Evolutionary conservation across 2,888 invertebrate species (phyloP).

Genomic region (Amblyjoppa fuscipennis): DNA sequence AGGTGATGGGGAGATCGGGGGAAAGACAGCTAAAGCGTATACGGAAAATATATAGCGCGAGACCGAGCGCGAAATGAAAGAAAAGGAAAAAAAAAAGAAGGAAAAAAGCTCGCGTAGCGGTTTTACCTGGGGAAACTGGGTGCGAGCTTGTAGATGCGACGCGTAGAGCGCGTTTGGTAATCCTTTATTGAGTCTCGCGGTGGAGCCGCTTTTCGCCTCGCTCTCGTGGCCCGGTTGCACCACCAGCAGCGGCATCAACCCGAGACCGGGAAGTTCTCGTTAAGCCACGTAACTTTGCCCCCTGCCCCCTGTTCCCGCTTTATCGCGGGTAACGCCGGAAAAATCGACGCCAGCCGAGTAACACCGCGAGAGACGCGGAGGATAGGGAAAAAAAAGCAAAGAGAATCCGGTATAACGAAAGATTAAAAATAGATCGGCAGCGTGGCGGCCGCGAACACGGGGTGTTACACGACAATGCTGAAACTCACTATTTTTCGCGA

Average conservation of each 20-base stretch:
- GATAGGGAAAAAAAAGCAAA: background rate
- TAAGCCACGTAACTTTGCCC: slow-evolving; percentile 37
- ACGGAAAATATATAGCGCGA: slow-evolving; percentile 7
- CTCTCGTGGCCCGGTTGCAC: slow-evolving; percentile 30
- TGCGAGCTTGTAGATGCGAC: slow-evolving; percentile 31
- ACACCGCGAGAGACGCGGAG: slow-evolving; percentile 1
- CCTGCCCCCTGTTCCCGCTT: background rate
- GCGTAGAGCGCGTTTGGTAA: slow-evolving; percentile 37
- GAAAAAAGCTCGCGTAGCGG: slow-evolving; percentile 12
- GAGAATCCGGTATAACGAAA: slow-evolving; percentile 1
- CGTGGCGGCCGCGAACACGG: background rate
- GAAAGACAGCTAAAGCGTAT: background rate
- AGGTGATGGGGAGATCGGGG: slow-evolving; percentile 5
- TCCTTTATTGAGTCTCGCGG: slow-evolving; percentile 65
- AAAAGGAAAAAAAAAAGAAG: slow-evolving; percentile 21
- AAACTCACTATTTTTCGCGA: background rate
- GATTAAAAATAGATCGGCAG: slow-evolving; percentile 15
- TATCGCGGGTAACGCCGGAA: slow-evolving; percentile 22
- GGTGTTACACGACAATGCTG: background rate
- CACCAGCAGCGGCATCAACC: slow-evolving; percentile 20
- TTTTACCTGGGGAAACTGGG: slow-evolving; percentile 42
- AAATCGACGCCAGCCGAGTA: slow-evolving; percentile 19
- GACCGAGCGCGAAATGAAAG: slow-evolving; percentile 12
- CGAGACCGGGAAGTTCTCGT: slow-evolving; percentile 6
- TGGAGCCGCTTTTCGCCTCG: slow-evolving; percentile 14